Evolutionary conservation across 2,113 vertebrate species (phyloP).

Genomic region (Scolopax mira): DNA sequence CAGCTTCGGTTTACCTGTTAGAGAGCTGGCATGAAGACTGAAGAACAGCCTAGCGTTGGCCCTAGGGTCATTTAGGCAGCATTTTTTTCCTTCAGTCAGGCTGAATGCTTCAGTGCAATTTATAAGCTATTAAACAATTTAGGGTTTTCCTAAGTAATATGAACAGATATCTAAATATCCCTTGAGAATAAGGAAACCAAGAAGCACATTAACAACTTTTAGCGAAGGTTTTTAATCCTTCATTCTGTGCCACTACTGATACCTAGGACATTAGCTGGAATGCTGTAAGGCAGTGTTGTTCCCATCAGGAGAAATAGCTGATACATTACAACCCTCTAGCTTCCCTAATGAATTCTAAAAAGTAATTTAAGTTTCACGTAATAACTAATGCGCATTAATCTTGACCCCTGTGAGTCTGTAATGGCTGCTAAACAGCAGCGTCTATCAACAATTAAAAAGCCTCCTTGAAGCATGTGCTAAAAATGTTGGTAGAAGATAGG

Average conservation of each 20-base stretch:
- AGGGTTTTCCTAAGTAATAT: background rate
- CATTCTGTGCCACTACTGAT: background rate
- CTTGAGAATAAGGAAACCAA: background rate
- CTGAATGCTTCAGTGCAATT: background rate
- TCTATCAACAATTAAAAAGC: background rate
- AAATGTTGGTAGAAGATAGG: background rate
- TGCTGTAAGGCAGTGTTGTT: background rate
- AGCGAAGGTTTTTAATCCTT: background rate
- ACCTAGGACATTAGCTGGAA: background rate
- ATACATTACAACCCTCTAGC: background rate
- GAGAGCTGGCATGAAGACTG: background rate
- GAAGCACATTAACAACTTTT: background rate
- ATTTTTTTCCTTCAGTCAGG: background rate
- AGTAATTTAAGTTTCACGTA: conserved; percentile 1
- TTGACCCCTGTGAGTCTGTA: background rate
- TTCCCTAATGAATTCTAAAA: conserved; percentile 31
- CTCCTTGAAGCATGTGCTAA: background rate
- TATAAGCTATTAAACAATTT: background rate
- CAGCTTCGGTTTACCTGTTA: background rate
- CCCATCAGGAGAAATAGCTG: background rate
- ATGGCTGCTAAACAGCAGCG: background rate
- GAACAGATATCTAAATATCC: background rate
- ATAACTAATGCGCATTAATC: conserved; percentile 4
- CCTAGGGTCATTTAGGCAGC: background rate
- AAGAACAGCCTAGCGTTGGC: background rate